Evolutionary conservation across 2,888 invertebrate species (phyloP).

Genomic region (Drosophila koepferae): DNA sequence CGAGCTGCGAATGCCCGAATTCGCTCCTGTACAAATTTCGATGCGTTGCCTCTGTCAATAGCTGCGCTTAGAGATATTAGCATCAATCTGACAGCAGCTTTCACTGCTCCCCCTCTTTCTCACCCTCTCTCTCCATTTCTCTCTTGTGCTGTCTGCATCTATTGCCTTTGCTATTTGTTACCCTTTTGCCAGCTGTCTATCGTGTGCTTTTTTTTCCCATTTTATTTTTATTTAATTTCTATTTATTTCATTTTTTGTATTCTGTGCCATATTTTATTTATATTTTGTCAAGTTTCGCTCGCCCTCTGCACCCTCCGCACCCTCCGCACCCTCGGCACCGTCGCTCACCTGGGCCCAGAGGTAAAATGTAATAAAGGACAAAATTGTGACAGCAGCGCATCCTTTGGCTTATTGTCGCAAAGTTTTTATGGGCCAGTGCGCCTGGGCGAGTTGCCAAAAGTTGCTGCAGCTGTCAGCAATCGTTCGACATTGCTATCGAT

Average conservation of each 20-base stretch:
- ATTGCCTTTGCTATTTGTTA: slow-evolving; percentile 40
- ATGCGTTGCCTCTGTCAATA: slow-evolving; percentile 70
- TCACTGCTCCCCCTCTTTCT: neutral
- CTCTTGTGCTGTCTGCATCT: slow-evolving; percentile 4
- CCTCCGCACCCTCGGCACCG: too few species aligned
- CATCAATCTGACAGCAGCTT: slow-evolving; percentile 54
- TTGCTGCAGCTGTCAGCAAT: slow-evolving; percentile 27
- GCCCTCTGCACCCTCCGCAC: neutral
- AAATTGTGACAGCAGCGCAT: slow-evolving; percentile 73
- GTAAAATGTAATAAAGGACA: slow-evolving; percentile 71
- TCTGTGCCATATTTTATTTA: slow-evolving; percentile 76
- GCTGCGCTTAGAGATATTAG: slow-evolving; percentile 65
- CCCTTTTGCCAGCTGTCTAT: slow-evolving; percentile 39
- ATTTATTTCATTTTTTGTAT: slow-evolving; percentile 40
- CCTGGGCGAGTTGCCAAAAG: slow-evolving; percentile 11
- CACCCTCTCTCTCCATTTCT: neutral
- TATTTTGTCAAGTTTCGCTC: slow-evolving; percentile 76
- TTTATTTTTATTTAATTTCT: slow-evolving; percentile 54
- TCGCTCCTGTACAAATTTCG: slow-evolving; percentile 24
- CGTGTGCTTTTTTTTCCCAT: neutral
- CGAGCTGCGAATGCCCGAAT: slow-evolving; percentile 11
- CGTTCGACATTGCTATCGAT: slow-evolving; percentile 28
- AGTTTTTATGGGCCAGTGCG: slow-evolving; percentile 23
- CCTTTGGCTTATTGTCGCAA: slow-evolving; percentile 64
- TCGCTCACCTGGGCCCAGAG: slow-evolving; percentile 20